phyloP scores from a whole-genome alignment of 2,113 vertebrate genomes.

The Xenus cinereus region DNA sequence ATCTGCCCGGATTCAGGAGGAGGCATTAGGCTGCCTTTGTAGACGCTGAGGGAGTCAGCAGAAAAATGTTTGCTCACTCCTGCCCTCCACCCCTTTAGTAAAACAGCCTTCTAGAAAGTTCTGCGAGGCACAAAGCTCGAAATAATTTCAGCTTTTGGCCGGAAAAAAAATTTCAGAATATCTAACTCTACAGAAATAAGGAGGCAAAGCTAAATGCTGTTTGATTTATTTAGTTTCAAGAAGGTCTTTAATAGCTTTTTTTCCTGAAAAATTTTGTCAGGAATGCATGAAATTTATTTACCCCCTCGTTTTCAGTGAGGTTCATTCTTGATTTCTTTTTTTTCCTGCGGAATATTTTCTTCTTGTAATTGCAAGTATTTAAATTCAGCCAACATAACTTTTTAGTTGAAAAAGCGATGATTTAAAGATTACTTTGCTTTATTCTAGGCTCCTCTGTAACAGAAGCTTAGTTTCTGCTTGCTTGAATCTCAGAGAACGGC shows the following conservation, averaged over 20 bases:
- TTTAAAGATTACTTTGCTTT: background rate
- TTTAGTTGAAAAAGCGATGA: background rate
- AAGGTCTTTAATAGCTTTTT: background rate
- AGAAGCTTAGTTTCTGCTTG: background rate
- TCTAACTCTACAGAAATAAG: background rate
- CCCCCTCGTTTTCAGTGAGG: background rate
- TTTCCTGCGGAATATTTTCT: background rate
- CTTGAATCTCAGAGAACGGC: background rate
- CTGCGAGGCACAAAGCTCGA: background rate
- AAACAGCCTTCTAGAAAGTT: constrained; percentile 50
- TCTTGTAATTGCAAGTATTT: background rate
- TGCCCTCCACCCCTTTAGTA: background rate
- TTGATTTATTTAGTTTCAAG: background rate
- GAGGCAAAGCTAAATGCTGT: background rate
- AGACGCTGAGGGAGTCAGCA: background rate
- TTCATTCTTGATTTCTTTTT: background rate
- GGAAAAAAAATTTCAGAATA: background rate
- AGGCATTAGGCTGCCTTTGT: background rate
- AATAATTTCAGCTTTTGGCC: background rate
- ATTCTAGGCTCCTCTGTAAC: background rate
- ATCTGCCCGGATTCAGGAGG: background rate
- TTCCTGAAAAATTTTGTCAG: background rate
- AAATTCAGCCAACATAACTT: background rate
- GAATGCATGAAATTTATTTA: background rate
- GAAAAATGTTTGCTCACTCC: background rate